Evolutionary conservation across 2,113 vertebrate genomes (phyloP).

Genomic region (Oryzias curvinotus): DNA sequence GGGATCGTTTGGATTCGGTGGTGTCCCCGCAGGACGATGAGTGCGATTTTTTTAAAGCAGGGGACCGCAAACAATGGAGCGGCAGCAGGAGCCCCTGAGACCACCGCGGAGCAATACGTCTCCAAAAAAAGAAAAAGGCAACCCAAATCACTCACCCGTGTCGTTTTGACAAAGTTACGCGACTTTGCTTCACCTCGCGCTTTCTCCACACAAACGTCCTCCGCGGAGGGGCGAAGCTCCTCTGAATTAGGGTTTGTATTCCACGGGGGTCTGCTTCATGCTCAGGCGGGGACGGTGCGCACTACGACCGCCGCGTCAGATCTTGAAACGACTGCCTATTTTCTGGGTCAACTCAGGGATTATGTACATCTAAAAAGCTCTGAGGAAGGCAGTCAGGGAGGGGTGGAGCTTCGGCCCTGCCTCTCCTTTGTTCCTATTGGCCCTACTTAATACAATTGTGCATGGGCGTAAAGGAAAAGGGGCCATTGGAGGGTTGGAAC

Average conservation of each 20-base stretch:
- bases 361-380: conserved; percentile 80
- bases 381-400: conserved; percentile 71
- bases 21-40: background rate
- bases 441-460: conserved; percentile 76
- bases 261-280: conserved; percentile 78
- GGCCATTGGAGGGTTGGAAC: conserved; percentile 64
- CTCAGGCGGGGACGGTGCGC: conserved; percentile 60
- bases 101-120: conserved; percentile 38
- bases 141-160: conserved; percentile 71
- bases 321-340: conserved; percentile 79
- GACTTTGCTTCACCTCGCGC: conserved; percentile 59
- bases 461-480: conserved; percentile 62
- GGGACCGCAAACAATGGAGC: conserved; percentile 77
- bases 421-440: conserved; percentile 81
- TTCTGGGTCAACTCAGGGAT: conserved; percentile 83
- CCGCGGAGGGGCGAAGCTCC: conserved; percentile 43
- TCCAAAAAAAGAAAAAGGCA: conserved; percentile 37
- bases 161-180: conserved; percentile 69
- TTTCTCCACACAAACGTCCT: conserved; percentile 25
- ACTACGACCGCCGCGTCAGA: conserved; percentile 76
- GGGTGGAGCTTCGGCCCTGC: conserved; percentile 70
- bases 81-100: conserved; percentile 46
- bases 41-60: conserved; percentile 43
- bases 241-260: conserved; percentile 66
- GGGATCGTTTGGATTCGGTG: no score